Evolutionary conservation across 1,140 invertebrate species (phyloP).

Genomic region (Alviniconcha marisindica): DNA sequence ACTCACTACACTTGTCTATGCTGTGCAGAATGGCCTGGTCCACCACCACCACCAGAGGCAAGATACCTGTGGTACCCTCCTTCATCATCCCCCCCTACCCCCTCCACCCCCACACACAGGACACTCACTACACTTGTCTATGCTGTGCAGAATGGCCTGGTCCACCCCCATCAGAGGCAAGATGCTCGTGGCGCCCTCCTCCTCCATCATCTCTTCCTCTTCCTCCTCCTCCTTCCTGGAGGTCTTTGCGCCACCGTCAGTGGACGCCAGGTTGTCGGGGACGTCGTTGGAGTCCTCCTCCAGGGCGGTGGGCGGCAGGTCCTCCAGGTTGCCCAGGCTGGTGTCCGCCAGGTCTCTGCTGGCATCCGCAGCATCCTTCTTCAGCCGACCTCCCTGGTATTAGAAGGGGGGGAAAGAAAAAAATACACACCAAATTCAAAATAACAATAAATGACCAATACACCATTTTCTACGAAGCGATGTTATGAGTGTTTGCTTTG

Average conservation of each 20-base stretch:
- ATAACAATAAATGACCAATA: neutral
- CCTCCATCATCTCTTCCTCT: constrained; percentile 65
- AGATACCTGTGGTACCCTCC: too few relatives aligned
- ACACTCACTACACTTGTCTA: constrained; percentile 88
- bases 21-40: neutral
- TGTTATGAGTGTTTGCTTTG: neutral
- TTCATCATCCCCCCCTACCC: too few relatives aligned
- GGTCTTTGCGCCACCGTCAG: constrained; percentile 38
- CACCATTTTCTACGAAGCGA: neutral
- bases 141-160: constrained; percentile 93
- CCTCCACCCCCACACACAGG: too few relatives aligned
- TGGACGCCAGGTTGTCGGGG: constrained; percentile 59
- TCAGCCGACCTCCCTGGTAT: constrained; percentile 55
- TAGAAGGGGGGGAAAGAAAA: constrained; percentile 19
- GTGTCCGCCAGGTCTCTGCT: constrained; percentile 57
- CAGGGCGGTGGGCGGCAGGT: constrained; percentile 53
- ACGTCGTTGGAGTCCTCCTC: constrained; percentile 73
- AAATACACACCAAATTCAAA: too few relatives aligned
- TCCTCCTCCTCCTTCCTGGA: constrained; percentile 45
- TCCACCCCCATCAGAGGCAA: constrained; percentile 91
- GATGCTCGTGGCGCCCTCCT: constrained; percentile 76
- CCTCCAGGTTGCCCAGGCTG: constrained; percentile 58
- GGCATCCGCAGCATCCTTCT: constrained; percentile 67
- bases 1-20: constrained; percentile 75
- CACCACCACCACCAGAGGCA: too few relatives aligned